These are phyloP conservation scores for Heliothis peltigera DNA, from an alignment of 2,888 invertebrate genomes.

Conservation along the genomic window DNA sequence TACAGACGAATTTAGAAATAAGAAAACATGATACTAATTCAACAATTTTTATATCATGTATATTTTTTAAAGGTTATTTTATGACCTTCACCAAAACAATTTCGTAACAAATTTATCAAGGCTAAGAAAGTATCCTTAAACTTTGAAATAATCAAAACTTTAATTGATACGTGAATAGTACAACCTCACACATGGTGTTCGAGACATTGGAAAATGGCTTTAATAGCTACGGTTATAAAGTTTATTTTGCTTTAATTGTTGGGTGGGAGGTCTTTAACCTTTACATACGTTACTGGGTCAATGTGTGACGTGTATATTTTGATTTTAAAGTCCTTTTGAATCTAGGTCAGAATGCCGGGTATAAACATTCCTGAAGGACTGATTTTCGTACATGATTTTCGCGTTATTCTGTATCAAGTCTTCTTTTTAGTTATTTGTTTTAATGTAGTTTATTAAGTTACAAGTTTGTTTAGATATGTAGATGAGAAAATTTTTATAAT, in stretches of 20 bases:
- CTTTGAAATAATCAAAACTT: conserved; percentile 67
- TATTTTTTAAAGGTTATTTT: too few species aligned
- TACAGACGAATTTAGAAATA: not conserved
- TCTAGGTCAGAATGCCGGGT: conserved; percentile 70
- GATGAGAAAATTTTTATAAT: not conserved
- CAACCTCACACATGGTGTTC: conserved; percentile 49
- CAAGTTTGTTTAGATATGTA: not conserved
- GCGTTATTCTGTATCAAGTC: conserved; percentile 3
- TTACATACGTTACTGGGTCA: conserved; percentile 79
- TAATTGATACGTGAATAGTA: conserved; percentile 66
- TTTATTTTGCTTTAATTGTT: conserved; percentile 55
- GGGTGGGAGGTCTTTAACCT: conserved; percentile 78
- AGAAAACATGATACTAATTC: not conserved
- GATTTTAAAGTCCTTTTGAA: conserved; percentile 71
- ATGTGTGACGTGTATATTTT: conserved; percentile 76
- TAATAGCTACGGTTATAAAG: conserved; percentile 55
- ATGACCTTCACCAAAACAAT: too few species aligned
- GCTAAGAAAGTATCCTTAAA: conserved; percentile 57
- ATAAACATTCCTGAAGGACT: conserved; percentile 35
- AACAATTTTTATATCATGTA: too few species aligned
- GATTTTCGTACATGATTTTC: conserved; percentile 30
- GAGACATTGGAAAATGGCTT: conserved; percentile 48
- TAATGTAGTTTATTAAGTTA: not conserved
- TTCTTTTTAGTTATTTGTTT: not conserved
- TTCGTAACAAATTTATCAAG: conserved; percentile 48